Conservation (phyloP, 2,113 vertebrate genomes). For the mouse (Mus musculus) region GRCm39 chr9:58619501-58620000, state of each 20-base stretch:
- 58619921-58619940: neutral
- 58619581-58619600: no score
- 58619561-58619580: no score
- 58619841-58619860: neutral
- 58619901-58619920: neutral
- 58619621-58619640: no score
- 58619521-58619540: neutral
- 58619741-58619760: slow-evolving; percentile 26
- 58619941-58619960: neutral
- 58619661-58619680: neutral
- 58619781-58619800: slow-evolving; percentile 53
- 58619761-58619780: slow-evolving; percentile 35
- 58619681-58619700: neutral
- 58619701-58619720: neutral
- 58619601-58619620: no score
- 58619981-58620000: neutral
- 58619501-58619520: slow-evolving; percentile 12
- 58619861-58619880: neutral
- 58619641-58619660: no score
- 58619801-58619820: slow-evolving; percentile 7
- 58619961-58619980: neutral
- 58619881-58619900: neutral
- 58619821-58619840: neutral
- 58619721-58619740: neutral
- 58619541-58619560: neutral